Evolutionary conservation across 2,113 vertebrate genomes (phyloP).

Genomic region (Urocolius indicus): DNA sequence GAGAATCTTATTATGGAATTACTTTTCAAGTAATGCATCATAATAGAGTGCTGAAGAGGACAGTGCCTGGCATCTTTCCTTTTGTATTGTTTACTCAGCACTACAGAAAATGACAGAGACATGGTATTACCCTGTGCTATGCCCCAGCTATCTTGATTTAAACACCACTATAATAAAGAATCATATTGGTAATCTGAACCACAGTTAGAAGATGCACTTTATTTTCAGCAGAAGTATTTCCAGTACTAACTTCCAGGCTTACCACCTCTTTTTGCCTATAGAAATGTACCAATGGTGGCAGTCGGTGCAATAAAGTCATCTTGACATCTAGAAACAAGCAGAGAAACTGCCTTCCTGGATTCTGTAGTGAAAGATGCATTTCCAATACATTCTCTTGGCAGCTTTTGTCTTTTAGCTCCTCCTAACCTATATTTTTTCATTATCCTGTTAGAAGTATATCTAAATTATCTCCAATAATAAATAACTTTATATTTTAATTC

Average conservation of each 20-base stretch:
- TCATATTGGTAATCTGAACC: neutral
- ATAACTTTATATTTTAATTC: neutral
- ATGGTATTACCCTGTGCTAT: neutral
- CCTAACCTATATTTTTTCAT: neutral
- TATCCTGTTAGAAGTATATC: neutral
- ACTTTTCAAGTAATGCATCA: neutral
- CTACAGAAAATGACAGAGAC: neutral
- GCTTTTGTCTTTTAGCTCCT: neutral
- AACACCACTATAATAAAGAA: neutral
- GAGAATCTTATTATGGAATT: neutral
- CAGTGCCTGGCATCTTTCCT: neutral
- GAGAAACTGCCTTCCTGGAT: neutral
- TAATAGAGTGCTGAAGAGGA: neutral
- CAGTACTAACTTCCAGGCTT: neutral
- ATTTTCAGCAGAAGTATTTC: neutral
- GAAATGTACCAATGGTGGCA: neutral
- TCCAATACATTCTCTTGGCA: neutral
- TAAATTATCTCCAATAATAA: neutral
- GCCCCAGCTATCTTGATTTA: neutral
- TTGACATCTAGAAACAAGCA: slow-evolving; percentile 6
- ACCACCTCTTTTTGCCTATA: neutral
- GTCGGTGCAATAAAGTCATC: neutral
- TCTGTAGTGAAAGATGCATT: neutral
- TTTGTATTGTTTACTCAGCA: neutral
- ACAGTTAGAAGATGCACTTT: neutral